Base-by-base conservation (phyloP, 2,888 invertebrate genomes). In the Drosophila algonquin region DNA sequence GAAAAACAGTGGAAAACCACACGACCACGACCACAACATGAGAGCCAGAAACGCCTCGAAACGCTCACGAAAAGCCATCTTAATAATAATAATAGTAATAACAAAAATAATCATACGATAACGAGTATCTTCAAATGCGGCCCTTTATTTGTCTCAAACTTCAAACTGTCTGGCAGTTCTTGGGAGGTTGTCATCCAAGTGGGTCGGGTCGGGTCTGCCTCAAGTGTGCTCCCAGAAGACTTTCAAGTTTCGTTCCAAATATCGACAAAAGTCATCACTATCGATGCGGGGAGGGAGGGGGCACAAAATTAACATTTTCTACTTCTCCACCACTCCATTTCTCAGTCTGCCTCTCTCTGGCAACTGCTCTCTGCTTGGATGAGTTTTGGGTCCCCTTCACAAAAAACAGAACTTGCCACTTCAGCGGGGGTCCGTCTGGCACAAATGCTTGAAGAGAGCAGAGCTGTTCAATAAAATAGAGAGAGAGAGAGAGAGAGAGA, bases 341-440 rank as follows among this genome's bases (percentile, higher is more conserved):
- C 55, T 30, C 24, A 10, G 24, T 35, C 54, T 24, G 45, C 24
- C 24, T 24, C 9, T 69, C 4, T 24, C 24, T 24, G 4, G 24
- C 24, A 2, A 21, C 21, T 24, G 5, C 0, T 30, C 35, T 53
- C 53, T 44, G 68, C 48, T 54, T 69, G 48, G 68, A 9, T 68
- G 59, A 52, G 24, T 69, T 59, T 59, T 69, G 40, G 40, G 40
- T 40, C 40, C 56, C 54, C 10, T 46, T 27, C 10, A n/a, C 45
- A 24, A 60, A 58, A 70, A 55, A 59, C 46, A 70, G 52, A 62
- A 71, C 81, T 64, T 64, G 62, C 62, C 58, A 61, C 82, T 74
- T 74, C 80, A 76, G 85, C 74, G 80, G 85, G 85, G 82, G 85
- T 81, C 84, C 14, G 50, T 35, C 40, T 12, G n/a, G 47, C 48